Conservation (phyloP, 1,140 invertebrate genomes). For the Dreissena polymorpha region DNA sequence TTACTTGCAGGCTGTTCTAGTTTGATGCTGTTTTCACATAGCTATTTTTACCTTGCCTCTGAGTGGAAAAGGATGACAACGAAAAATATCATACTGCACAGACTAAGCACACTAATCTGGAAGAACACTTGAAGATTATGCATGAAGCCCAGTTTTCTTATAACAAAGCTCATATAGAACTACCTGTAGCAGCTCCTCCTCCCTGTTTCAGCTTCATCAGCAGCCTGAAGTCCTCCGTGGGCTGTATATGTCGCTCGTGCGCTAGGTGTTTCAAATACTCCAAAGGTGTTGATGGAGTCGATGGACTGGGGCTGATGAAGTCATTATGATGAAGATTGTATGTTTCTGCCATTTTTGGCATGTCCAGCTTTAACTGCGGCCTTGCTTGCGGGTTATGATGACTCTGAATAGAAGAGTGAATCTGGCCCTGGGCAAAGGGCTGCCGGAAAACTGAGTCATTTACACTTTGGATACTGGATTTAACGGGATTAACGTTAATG, state of each 20-base stretch:
- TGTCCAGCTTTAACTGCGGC: slow-evolving; percentile 27
- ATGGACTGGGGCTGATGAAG: slow-evolving; percentile 43
- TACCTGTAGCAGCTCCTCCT: slow-evolving; percentile 11
- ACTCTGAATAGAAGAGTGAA: background rate
- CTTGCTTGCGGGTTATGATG: background rate
- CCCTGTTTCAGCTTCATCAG: slow-evolving; percentile 36
- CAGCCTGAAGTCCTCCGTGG: slow-evolving; percentile 28
- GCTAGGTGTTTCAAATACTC: slow-evolving; percentile 41
- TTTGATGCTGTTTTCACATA: too few relatives aligned
- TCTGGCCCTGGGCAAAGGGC: background rate
- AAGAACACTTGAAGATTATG: too few relatives aligned
- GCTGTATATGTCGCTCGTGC: slow-evolving; percentile 28
- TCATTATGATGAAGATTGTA: background rate
- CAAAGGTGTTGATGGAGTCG: slow-evolving; percentile 41
- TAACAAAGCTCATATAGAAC: too few relatives aligned
- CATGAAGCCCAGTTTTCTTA: too few relatives aligned
- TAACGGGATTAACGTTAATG: background rate
- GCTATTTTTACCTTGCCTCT: too few relatives aligned
- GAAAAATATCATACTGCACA: too few relatives aligned
- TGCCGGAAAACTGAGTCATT: background rate
- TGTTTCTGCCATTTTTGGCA: background rate
- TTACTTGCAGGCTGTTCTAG: too few relatives aligned
- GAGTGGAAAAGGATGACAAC: too few relatives aligned
- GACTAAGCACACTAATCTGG: too few relatives aligned
- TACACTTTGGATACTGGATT: background rate